Evolutionary conservation across 2,888 invertebrate species (phyloP).

Genomic region (Pristionchus exspectatus): DNA sequence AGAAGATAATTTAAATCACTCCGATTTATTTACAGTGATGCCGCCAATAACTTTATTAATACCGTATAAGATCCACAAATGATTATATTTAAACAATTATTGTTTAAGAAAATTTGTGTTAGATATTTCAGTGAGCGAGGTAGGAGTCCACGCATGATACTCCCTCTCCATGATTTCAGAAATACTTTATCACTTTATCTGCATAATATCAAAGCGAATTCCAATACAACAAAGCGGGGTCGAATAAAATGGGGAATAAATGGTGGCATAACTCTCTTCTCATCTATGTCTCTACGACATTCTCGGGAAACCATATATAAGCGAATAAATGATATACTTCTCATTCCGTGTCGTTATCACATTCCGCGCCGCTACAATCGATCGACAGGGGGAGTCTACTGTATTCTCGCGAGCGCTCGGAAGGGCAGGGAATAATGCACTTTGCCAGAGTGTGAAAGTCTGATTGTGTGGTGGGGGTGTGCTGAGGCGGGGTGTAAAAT

Average conservation of each 20-base stretch:
- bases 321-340: conserved; percentile 42
- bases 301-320: neutral
- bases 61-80: no score
- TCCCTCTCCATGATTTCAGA: no score
- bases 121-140: no score
- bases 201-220: neutral
- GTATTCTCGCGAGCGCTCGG: neutral
- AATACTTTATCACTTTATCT: neutral
- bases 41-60: no score
- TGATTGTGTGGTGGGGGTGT: neutral
- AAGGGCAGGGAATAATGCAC: conserved; percentile 13
- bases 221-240: neutral
- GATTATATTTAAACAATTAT: no score
- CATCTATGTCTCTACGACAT: conserved; percentile 3
- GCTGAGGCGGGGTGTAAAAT: neutral
- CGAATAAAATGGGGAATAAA: neutral
- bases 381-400: neutral
- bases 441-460: conserved; percentile 10
- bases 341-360: conserved; percentile 18
- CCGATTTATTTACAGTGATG: no score
- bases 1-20: no score
- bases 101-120: no score
- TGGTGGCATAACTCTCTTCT: neutral
- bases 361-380: neutral
- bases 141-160: no score